phyloP scores from a whole-genome alignment of 2,113 vertebrate genomes.

The Chloroceryle aenea region DNA sequence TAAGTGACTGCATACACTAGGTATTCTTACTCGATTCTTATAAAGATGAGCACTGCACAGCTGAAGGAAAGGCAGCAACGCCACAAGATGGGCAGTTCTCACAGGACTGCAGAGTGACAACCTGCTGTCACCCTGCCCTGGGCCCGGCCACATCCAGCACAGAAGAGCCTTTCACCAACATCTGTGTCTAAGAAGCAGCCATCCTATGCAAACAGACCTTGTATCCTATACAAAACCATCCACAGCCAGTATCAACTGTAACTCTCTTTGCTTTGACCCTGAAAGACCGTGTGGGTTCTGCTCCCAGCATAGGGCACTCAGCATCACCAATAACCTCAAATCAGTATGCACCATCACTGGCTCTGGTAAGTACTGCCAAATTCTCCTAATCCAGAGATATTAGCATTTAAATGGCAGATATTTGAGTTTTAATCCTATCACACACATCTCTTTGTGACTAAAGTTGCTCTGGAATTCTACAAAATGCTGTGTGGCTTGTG shows the following conservation, averaged over 20 bases:
- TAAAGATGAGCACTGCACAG: neutral
- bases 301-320: neutral
- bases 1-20: neutral
- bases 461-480: constrained; percentile 36
- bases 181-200: neutral
- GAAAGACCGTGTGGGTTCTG: neutral
- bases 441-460: neutral
- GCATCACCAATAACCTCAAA: neutral
- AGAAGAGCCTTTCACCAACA: neutral
- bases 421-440: constrained; percentile 36
- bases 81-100: neutral
- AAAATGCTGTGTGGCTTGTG: constrained; percentile 1
- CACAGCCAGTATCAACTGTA: neutral
- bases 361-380: neutral
- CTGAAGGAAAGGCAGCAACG: neutral
- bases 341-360: constrained; percentile 22
- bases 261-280: neutral
- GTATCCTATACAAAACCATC: neutral
- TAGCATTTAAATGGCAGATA: constrained; percentile 51
- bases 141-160: neutral
- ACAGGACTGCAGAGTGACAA: neutral
- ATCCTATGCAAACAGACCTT: neutral
- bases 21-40: neutral
- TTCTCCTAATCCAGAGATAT: constrained; percentile 21
- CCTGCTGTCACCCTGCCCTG: fast-evolving